A percentile compares a stretch with the other conserved stretches of the same genome.
These are phyloP conservation scores for Pristionchus japonicus DNA, from an alignment of 2,888 invertebrate species.

Conservation along the genomic window DNA sequence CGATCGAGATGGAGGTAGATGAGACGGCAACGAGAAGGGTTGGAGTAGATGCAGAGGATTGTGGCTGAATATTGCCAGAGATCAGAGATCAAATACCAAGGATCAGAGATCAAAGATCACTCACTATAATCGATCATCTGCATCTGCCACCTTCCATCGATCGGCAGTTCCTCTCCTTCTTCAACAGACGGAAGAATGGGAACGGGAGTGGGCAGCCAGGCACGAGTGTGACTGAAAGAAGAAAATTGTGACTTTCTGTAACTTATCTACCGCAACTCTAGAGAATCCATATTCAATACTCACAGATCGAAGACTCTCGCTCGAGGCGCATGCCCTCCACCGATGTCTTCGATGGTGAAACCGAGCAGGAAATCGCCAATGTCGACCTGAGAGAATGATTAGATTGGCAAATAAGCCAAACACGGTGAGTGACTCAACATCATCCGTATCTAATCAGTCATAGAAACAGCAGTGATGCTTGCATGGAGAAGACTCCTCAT, in stretches of 20 bases:
- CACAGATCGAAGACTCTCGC: not conserved
- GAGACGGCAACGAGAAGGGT: not conserved
- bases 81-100: slow-evolving; percentile 12
- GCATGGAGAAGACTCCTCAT: too few relatives aligned
- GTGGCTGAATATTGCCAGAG: not conserved
- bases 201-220: not conserved
- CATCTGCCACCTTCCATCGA: not conserved
- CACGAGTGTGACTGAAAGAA: slow-evolving; percentile 10
- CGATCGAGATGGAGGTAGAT: slow-evolving; percentile 12
- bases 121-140: not conserved
- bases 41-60: slow-evolving; percentile 6
- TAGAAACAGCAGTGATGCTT: not conserved
- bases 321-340: not conserved
- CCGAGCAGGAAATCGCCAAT: slow-evolving; percentile 4
- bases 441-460: not conserved
- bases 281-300: not conserved
- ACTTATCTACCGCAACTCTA: not conserved
- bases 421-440: too few relatives aligned
- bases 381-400: not conserved
- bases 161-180: not conserved
- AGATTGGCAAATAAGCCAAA: too few relatives aligned
- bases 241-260: not conserved
- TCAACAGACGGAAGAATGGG: not conserved
- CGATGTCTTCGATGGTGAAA: not conserved
- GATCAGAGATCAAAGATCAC: slow-evolving; percentile 21